Evolutionary conservation across 2,888 invertebrate species (phyloP), one percentile per base, ranked within the genome.

Genomic region (Cylindroiulus punctatus): DNA sequence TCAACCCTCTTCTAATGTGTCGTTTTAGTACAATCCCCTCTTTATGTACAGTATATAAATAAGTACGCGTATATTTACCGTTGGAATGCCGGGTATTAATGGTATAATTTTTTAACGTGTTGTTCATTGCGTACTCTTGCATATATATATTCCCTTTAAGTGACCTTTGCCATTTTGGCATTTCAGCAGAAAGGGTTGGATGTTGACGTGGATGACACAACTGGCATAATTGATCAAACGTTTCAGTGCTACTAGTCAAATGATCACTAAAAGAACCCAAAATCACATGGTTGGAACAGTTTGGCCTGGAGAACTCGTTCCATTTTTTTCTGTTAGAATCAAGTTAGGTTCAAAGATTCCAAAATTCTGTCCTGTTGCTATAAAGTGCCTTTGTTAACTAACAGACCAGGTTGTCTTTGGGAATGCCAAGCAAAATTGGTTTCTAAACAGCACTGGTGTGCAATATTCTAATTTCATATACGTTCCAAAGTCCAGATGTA

Each of bases 71-170:
- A 76, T 30, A 76, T 76, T 76, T 76, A 76, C 76, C 76, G 76
- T 30, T 76, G 76, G 76, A 76, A 76, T 76, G 76, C 76, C 76
- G 76, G 76, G 76, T 76, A 76, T 76, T 30, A 30, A 76, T 76
- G 76, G 30, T 76, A 76, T 76, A 30, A 30, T 30, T 76, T 76
- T 52, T 76, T 76, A 76, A 76, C 14, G 76, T 76, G 76, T 65
- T 26, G 26, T 76, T 76, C 14, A 30, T 76, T 76, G 30, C 76
- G 76, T 76, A 30, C 76, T 76, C 30, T 76, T 76, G 76, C 26
- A 76, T 76, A 76, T 76, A 30, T 76, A 30, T 76, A 76, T 76
- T 76, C 76, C 76, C 76, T 76, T 76, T 76, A 76, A 76, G 76
- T 76, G 76, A 30, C 76, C 76, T 76, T 76, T 76, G 76, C 76